Evolutionary conservation across 2,113 vertebrate species (phyloP), one percentile per base, ranked within the genome.

Genomic region (Dryoscopus gambensis): DNA sequence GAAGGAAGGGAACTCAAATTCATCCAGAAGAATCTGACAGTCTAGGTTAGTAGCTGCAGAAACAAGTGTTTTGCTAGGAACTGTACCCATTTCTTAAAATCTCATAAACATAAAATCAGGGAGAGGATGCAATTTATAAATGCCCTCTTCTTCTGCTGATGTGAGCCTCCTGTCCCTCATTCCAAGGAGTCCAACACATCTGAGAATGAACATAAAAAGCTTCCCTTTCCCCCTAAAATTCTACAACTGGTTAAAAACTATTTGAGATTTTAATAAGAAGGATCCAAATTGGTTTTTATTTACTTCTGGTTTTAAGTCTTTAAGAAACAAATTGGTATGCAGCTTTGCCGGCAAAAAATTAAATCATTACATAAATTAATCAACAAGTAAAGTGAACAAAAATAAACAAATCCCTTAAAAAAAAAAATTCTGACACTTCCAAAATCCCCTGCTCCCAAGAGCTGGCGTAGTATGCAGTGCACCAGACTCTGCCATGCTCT

Each of bases 331-430:
- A 89, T 85, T 87, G 37, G 28, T 82, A 28, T 76, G 65, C 52
- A 82, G 74, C 37, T 82, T 87, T 73, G 57, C 35, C 0, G 2
- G 35, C 35, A 69, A 77, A 83, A 78, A 55, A 10, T 22, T 27
- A 84, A 89, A 87, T 86, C 52, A 11, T 86, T 88, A 49, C 59
- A 64, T 59, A 94, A 94, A 89, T 94, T 93, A 94, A 88, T 88
- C 75, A 79, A 69, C 76, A 85, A 90, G 69, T 69, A 63, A 83
- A 77, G 12, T 14, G 50, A 89, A 77, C 18, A 89, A 86, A 93
- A 92, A 67, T n/a, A 77, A 82, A 46, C 52, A 82, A 65, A 81
- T 75, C 6, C 14, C 42, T 80, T 16, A 7, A 42, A 63, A 57
- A 55, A 22, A 33, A 5, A 23, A n/a, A 5, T 4, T 23, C 27